Conservation (phyloP, 2,797 vertebrate species). For the Leuciscus waleckii region DNA sequence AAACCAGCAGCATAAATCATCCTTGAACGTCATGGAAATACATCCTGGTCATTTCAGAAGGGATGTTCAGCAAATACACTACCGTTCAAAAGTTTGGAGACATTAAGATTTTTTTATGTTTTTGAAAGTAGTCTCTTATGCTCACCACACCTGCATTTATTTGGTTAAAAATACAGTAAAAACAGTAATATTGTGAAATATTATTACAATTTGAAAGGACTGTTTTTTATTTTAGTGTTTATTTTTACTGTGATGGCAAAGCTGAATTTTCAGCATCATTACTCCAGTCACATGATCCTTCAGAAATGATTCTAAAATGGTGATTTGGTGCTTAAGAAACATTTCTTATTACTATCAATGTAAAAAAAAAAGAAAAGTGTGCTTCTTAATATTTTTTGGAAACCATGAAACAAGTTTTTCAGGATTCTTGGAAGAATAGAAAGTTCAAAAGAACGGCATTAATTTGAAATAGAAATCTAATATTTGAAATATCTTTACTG, state of each 20-base stretch:
- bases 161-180: background rate
- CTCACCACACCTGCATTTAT: background rate
- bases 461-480: background rate
- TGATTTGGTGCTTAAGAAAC: no score
- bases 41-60: background rate
- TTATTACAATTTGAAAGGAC: background rate
- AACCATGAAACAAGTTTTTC: background rate
- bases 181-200: background rate
- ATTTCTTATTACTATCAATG: background rate
- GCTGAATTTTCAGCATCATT: background rate
- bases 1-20: background rate
- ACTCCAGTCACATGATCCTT: no score
- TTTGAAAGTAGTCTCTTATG: background rate
- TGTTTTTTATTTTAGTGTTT: background rate
- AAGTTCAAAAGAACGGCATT: background rate
- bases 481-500: background rate
- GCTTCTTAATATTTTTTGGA: background rate
- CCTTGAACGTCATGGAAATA: background rate
- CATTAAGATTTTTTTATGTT: background rate
- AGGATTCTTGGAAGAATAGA: background rate
- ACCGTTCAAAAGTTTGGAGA: background rate
- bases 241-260: background rate
- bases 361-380: background rate
- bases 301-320: background rate
- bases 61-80: conserved; percentile 2